Conservation (phyloP, 2,113 vertebrate genomes). For the Ciconia boyciana region DNA sequence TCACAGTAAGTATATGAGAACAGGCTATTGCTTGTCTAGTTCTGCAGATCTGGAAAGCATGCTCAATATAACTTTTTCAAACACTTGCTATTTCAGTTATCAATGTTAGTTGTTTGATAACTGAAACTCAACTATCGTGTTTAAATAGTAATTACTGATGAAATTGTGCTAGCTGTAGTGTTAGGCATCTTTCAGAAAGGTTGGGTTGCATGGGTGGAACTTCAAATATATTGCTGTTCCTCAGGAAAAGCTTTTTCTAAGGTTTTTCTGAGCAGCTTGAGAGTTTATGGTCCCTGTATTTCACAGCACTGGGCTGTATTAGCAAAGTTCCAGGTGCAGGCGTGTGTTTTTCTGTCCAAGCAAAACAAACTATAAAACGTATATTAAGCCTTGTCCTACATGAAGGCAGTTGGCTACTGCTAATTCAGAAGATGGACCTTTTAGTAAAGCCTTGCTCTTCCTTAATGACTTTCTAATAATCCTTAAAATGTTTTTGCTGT, state of each 20-base stretch:
- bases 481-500: background rate
- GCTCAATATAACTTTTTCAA: background rate
- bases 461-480: conserved; percentile 35
- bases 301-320: background rate
- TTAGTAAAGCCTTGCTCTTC: background rate
- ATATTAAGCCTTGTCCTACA: background rate
- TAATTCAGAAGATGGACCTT: background rate
- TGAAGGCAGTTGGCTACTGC: background rate
- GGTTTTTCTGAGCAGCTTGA: background rate
- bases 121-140: background rate
- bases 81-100: background rate
- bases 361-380: background rate
- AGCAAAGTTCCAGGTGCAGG: background rate
- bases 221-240: background rate
- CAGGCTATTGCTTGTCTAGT: background rate
- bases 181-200: background rate
- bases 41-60: background rate
- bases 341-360: background rate
- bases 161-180: background rate
- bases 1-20: background rate
- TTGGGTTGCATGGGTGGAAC: background rate
- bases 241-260: background rate
- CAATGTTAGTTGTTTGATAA: background rate
- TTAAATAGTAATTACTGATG: background rate
- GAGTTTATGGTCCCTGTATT: background rate